Percentiles rank a stretch among this genome's conserved stretches.
Conservation (phyloP, 2,113 vertebrate genomes). For the Oncorhynchus mykiss region DNA sequence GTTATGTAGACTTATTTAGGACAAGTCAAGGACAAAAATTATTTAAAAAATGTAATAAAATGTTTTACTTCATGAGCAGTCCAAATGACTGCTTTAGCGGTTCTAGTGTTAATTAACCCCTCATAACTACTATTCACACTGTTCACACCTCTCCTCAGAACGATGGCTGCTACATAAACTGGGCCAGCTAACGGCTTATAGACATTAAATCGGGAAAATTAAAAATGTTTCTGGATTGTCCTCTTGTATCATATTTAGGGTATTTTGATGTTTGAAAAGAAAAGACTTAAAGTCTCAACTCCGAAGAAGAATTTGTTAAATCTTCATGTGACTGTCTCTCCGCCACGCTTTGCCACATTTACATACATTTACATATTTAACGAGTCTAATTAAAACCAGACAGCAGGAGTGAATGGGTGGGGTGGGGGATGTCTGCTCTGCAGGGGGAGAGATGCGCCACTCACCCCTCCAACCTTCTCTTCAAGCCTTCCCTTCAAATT, state of each 20-base stretch:
- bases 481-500: conserved; percentile 1
- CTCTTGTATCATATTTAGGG: no score
- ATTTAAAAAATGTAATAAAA: no score
- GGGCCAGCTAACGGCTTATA: background rate
- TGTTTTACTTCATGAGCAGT: no score
- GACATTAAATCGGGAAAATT: background rate
- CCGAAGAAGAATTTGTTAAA: background rate
- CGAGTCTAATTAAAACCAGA: background rate
- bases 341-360: background rate
- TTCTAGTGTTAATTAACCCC: no score
- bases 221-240: background rate
- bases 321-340: background rate
- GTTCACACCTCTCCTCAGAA: background rate
- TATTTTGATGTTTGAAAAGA: background rate
- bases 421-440: background rate
- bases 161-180: background rate
- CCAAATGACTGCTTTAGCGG: no score
- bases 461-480: background rate
- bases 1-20: no score
- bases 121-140: background rate
- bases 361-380: conserved; percentile 3
- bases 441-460: background rate
- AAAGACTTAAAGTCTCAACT: background rate
- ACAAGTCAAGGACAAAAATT: no score
- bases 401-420: background rate